Conservation (phyloP, 1,140 invertebrate species). For the Leguminivora glycinivorella region DNA sequence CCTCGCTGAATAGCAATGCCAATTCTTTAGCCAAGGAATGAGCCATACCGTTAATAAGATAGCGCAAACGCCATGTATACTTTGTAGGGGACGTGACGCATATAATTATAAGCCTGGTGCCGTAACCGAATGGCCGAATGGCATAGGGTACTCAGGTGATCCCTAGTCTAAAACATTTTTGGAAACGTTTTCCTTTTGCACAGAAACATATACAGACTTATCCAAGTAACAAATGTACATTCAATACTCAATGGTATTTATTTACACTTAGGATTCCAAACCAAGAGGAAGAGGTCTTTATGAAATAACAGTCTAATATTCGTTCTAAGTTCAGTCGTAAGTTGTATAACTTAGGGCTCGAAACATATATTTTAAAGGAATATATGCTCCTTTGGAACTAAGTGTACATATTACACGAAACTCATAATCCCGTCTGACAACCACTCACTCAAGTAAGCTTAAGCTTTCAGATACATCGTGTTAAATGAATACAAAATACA, state of each 20-base stretch:
- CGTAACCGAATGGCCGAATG: no score
- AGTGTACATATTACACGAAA: neutral
- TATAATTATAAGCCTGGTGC: no score
- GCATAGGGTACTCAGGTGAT: no score
- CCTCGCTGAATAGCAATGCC: no score
- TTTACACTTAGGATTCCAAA: neutral
- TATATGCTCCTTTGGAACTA: neutral
- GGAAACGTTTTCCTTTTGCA: neutral
- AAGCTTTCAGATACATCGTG: neutral
- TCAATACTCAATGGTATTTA: neutral
- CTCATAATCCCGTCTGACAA: conserved; percentile 4
- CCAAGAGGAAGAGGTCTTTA: neutral
- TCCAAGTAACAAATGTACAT: neutral
- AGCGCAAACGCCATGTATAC: no score
- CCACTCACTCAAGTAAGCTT: conserved; percentile 7
- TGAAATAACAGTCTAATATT: neutral
- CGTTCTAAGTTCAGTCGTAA: neutral
- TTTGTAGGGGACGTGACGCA: no score
- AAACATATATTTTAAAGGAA: neutral
- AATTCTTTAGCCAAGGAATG: no score
- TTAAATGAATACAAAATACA: conserved; percentile 13
- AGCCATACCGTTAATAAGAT: no score
- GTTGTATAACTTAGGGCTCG: neutral
- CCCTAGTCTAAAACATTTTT: no score
- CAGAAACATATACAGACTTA: neutral